These are phyloP conservation scores for Esox masquinongy DNA, from an alignment of 2,797 vertebrate genomes.

Conservation along the genomic window DNA sequence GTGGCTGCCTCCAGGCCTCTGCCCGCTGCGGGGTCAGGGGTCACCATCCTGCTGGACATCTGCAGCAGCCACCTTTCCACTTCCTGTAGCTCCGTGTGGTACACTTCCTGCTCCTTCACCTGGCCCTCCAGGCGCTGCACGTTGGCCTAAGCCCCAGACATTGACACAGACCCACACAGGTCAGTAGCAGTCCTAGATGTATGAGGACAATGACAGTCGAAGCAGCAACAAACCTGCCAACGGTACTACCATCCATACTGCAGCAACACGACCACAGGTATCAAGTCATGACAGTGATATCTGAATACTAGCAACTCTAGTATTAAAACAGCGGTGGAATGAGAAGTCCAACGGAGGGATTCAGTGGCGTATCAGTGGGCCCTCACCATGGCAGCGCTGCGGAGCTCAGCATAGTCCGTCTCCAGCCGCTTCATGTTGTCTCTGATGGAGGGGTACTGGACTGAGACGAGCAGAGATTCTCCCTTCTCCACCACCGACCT, in stretches of 20 bases:
- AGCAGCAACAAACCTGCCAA: not conserved
- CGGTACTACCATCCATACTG: not conserved
- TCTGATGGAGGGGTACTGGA: slow-evolving; percentile 81
- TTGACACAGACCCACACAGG: slow-evolving; percentile 9
- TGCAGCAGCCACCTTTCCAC: slow-evolving; percentile 95
- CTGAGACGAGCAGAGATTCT: slow-evolving; percentile 77
- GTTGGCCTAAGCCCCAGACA: slow-evolving; percentile 66
- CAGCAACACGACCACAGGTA: not conserved
- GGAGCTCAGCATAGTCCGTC: slow-evolving; percentile 84
- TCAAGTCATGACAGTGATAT: not conserved
- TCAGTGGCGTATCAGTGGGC: not conserved
- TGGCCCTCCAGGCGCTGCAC: slow-evolving; percentile 81
- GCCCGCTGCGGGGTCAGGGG: slow-evolving; percentile 83
- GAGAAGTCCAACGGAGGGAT: not conserved
- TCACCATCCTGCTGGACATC: slow-evolving; percentile 93
- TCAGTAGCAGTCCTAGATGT: not conserved
- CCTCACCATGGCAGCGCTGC: slow-evolving; percentile 79
- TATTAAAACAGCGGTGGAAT: not conserved
- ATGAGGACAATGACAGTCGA: not conserved
- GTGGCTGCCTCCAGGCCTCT: slow-evolving; percentile 87
- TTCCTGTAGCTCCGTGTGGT: slow-evolving; percentile 92
- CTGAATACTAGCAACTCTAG: not conserved
- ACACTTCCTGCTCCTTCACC: slow-evolving; percentile 92
- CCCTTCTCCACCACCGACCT: slow-evolving; percentile 91
- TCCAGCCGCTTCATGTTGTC: slow-evolving; percentile 84